Percentiles rank a stretch among this genome's conserved stretches.
phyloP scores from a whole-genome alignment of 2,113 vertebrate genomes.

The Ictalurus punctatus region DNA sequence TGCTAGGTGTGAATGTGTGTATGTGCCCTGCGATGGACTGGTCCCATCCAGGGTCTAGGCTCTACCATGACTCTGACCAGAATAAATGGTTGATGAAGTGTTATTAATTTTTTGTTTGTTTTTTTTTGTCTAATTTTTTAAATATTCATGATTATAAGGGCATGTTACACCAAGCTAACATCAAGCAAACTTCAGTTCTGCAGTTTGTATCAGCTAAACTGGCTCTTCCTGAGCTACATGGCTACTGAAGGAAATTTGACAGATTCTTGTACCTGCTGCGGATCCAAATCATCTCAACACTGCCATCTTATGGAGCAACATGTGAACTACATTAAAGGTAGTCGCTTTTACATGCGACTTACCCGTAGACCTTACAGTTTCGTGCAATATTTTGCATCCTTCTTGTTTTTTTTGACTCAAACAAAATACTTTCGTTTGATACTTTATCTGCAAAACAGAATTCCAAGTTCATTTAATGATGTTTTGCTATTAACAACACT shows the following conservation, averaged over 20 bases:
- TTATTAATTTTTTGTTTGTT: not conserved
- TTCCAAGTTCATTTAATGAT: not conserved
- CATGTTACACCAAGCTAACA: not conserved
- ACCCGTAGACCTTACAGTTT: not conserved
- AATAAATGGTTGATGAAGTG: not conserved
- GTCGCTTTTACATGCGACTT: not conserved
- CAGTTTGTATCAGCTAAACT: not conserved
- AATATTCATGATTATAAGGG: not conserved
- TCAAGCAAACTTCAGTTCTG: not conserved
- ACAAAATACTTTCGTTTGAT: not conserved
- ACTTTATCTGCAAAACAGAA: not conserved
- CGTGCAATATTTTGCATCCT: not conserved
- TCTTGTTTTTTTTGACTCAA: not conserved
- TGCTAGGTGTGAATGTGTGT: not conserved
- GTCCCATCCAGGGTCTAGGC: not conserved
- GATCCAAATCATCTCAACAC: not conserved
- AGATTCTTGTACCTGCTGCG: not conserved
- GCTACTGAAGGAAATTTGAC: not conserved
- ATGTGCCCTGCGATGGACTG: not conserved
- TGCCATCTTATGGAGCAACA: conserved; percentile 15
- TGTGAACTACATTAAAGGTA: not conserved
- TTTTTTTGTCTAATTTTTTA: not conserved
- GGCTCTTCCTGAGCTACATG: not conserved
- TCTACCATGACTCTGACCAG: not conserved
- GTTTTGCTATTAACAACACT: not conserved